Evolutionary conservation across 2,888 invertebrate genomes (phyloP).

Genomic region (Yponomeuta cagnagella): DNA sequence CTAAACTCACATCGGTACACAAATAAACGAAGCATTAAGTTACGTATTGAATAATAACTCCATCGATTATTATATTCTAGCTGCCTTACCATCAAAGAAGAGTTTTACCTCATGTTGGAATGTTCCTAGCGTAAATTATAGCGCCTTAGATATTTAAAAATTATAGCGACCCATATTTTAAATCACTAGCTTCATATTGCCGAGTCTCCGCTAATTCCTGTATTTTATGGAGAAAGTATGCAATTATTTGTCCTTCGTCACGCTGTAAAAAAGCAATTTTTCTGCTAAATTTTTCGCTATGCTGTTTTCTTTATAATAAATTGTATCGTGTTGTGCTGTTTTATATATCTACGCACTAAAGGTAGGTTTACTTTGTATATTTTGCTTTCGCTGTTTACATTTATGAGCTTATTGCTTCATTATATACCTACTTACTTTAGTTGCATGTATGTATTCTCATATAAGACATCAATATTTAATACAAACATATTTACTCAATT

Average conservation of each 20-base stretch:
- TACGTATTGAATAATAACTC: neutral
- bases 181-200: neutral
- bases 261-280: neutral
- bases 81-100: neutral
- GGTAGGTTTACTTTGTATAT: conserved; percentile 52
- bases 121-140: neutral
- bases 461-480: neutral
- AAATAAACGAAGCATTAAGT: too few species aligned
- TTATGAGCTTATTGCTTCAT: conserved; percentile 26
- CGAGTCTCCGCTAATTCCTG: neutral
- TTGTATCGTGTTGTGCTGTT: conserved; percentile 16
- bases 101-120: neutral
- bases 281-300: neutral
- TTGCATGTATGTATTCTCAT: conserved; percentile 22
- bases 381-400: conserved; percentile 33
- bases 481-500: neutral
- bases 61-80: neutral
- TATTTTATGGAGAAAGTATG: neutral
- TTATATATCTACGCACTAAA: conserved; percentile 25
- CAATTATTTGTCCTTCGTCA: neutral
- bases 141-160: neutral
- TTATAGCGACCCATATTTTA: neutral
- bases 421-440: conserved; percentile 21
- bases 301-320: conserved; percentile 18
- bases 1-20: neutral